A percentile compares a stretch with the other conserved stretches of the same genome.
phyloP scores from a whole-genome alignment of 1,140 invertebrate genomes.

The Formica exsecta region DNA sequence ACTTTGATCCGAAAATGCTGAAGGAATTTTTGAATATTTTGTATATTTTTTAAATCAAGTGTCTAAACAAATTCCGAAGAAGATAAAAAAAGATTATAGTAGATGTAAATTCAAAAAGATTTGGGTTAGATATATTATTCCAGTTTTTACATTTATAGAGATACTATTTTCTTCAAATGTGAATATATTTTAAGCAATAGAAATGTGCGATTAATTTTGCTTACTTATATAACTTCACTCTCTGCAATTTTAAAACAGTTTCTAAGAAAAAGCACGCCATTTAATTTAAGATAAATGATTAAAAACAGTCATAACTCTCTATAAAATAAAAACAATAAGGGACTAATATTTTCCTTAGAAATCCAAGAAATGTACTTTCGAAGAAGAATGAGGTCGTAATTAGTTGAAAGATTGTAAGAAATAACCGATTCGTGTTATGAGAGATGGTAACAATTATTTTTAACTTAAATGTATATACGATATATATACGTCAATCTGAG shows the following conservation, averaged over 20 bases:
- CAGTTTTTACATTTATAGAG: not conserved
- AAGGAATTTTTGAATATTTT: conserved; percentile 7
- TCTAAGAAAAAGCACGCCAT: not conserved
- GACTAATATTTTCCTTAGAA: not conserved
- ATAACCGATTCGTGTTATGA: conserved; percentile 22
- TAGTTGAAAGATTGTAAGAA: conserved; percentile 31
- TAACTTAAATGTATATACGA: conserved; percentile 3
- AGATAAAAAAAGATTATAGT: not conserved
- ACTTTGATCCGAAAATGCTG: conserved; percentile 5
- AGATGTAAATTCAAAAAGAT: not conserved
- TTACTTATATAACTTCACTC: not conserved
- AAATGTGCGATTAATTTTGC: conserved; percentile 1
- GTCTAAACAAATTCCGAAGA: not conserved
- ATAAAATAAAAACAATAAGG: conserved; percentile 15
- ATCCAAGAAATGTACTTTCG: conserved; percentile 13
- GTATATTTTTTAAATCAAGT: not conserved
- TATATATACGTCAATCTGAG: not conserved
- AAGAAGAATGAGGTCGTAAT: not conserved
- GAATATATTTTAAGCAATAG: not conserved
- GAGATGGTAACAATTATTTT: conserved; percentile 43
- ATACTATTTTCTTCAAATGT: not conserved
- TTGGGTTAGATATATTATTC: not conserved
- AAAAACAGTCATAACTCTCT: not conserved
- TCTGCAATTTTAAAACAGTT: not conserved
- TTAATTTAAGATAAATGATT: not conserved